Base-by-base conservation (phyloP, 2,113 vertebrate species). In the Typhlomys cinereus region DNA sequence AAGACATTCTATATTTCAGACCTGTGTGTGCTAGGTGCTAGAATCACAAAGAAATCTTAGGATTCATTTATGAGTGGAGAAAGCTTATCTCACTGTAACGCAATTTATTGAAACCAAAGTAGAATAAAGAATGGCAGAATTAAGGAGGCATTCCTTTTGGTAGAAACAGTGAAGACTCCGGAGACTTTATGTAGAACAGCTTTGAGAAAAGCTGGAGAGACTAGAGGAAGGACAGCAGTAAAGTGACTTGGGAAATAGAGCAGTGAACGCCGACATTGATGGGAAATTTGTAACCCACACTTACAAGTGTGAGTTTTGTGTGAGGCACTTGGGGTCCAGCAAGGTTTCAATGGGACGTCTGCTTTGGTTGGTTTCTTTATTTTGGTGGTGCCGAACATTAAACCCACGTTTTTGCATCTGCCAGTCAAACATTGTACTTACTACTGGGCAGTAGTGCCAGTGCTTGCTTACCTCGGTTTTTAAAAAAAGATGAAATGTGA, bases 21-120 rank as follows among this genome's bases (percentile, higher is more conserved):
- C 39, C 61, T 83, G 36, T 91, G 73, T 83, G 36, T 91, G 73
- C 17, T 75, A 66, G n/a, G 64, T 95, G 46, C 67, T 80, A n/a
- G 36, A 76, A 82, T 69, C 82, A 88, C 52, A 84, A 48, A 87
- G 52, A 71, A 67, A 87, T 71, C 36, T 4, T 57, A 62, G 93
- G 17, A 20, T 80, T 94, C 70, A 27, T 91, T 46, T 57, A 18
- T 27, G 52, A 85, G 44, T 7, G 27, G n/a, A 92, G 83, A 75
- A 79, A 87, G 57, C 27, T 62, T 54, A 44, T 31, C 52, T 62
- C 57, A 62, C 46, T 91, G 48, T 64, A 36, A 2, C 23, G 75
- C 4, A 75, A 31, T 13, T 92, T 85, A 20, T 85, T 66, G 83
- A 86, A 85, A 76, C 48, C 76, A 59, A 57, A 69, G 31, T 31